Percentiles rank a stretch among this genome's conserved stretches.
phyloP scores from a whole-genome alignment of 1,140 invertebrate species.

The Bombus pyrosoma region DNA sequence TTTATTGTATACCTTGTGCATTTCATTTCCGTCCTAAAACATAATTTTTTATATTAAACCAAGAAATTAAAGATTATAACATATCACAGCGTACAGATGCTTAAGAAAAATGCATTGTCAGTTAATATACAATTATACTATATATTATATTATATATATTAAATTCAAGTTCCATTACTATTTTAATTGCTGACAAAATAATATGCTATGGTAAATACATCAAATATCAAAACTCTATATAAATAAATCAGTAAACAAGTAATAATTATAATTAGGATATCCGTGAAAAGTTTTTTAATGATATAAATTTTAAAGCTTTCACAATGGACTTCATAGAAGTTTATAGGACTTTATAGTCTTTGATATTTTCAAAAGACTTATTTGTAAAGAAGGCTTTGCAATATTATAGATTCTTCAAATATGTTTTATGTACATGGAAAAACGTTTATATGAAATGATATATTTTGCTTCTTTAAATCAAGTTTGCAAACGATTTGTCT shows the following conservation, averaged over 20 bases:
- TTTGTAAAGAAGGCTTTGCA: background rate
- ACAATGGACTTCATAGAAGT: background rate
- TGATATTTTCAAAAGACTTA: background rate
- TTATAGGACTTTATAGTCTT: too few species aligned
- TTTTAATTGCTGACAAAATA: slow-evolving; percentile 2
- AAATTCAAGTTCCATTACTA: slow-evolving; percentile 13
- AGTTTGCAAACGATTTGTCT: slow-evolving; percentile 12
- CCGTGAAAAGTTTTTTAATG: background rate
- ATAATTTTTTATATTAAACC: background rate
- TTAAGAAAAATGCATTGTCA: background rate
- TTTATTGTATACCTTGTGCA: slow-evolving; percentile 22
- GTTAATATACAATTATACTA: background rate
- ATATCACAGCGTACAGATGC: slow-evolving; percentile 17
- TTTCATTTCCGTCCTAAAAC: slow-evolving; percentile 20
- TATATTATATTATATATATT: slow-evolving; percentile 17
- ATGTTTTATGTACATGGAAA: background rate
- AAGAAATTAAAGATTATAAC: background rate
- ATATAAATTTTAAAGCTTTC: background rate
- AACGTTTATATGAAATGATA: background rate
- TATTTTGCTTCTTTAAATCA: background rate
- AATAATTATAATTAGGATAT: slow-evolving; percentile 6
- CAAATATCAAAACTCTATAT: slow-evolving; percentile 17
- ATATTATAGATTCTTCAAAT: slow-evolving; percentile 7
- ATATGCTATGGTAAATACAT: slow-evolving; percentile 3
- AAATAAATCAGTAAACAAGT: background rate